Conservation (phyloP, 2,888 invertebrate species). For the Neoaliturus tenellus region DNA sequence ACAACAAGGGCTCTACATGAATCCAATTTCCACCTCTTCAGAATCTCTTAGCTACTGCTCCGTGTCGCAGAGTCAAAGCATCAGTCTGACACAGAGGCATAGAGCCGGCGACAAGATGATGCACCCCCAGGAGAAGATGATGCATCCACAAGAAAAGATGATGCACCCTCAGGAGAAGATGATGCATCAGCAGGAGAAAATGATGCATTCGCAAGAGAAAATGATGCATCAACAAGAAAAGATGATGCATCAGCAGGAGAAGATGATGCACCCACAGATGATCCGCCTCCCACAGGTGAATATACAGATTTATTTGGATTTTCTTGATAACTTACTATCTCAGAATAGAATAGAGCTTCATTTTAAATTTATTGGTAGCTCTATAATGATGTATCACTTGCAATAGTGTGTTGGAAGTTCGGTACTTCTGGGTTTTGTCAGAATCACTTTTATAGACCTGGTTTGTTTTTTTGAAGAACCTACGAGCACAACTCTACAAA, state of each 20-base stretch:
- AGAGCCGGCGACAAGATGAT: constrained; percentile 70
- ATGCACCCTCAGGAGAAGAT: constrained; percentile 71
- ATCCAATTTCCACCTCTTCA: constrained; percentile 68
- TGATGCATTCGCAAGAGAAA: constrained; percentile 37
- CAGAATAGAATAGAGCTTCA: too few species aligned
- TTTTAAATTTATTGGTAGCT: too few species aligned
- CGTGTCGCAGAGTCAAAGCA: constrained; percentile 85
- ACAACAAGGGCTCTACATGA: constrained; percentile 87
- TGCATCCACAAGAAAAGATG: constrained; percentile 67
- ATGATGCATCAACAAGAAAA: constrained; percentile 41
- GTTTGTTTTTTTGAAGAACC: too few species aligned
- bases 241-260: constrained; percentile 40
- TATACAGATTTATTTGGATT: too few species aligned
- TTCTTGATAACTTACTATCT: too few species aligned
- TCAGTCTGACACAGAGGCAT: constrained; percentile 88
- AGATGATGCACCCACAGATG: constrained; percentile 41
- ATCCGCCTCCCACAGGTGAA: constrained; percentile 43
- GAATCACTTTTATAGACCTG: too few species aligned
- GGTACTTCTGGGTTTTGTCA: too few species aligned
- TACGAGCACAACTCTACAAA: too few species aligned
- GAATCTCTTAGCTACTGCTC: constrained; percentile 27
- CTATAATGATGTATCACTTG: too few species aligned
- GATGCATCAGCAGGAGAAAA: constrained; percentile 69
- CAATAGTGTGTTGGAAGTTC: too few species aligned
- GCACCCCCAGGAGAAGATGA: constrained; percentile 63